These are phyloP conservation scores for Gouania willdenowi DNA, from an alignment of 2,797 vertebrate genomes.

Conservation along the genomic window DNA sequence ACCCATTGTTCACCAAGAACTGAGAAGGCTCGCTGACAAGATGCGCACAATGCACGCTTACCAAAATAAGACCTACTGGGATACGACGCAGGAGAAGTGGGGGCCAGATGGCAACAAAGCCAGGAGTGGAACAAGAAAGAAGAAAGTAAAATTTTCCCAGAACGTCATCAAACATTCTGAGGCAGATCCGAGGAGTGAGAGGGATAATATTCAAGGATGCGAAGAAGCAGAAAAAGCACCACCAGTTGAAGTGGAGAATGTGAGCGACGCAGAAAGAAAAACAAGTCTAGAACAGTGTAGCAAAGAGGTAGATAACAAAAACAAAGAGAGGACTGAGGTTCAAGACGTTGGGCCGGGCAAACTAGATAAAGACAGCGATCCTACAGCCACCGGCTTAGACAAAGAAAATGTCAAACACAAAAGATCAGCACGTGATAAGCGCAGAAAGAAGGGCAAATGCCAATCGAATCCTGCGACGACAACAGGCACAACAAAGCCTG, in stretches of 20 bases:
- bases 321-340: constrained; percentile 15
- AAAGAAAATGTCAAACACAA: constrained; percentile 44
- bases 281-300: constrained; percentile 15
- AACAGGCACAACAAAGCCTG: constrained; percentile 9
- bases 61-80: constrained; percentile 74
- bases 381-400: constrained; percentile 13
- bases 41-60: constrained; percentile 41
- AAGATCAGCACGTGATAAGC: constrained; percentile 37
- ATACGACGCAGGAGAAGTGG: constrained; percentile 62
- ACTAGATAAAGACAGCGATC: constrained; percentile 44
- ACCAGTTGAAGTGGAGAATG: constrained; percentile 17
- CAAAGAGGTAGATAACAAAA: constrained; percentile 43
- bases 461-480: constrained; percentile 27
- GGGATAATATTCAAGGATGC: constrained; percentile 8
- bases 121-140: constrained; percentile 23
- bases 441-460: constrained; percentile 46
- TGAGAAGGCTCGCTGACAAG: constrained; percentile 61
- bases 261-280: constrained; percentile 17
- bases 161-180: constrained; percentile 21
- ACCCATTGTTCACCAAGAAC: constrained; percentile 59
- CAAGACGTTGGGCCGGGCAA: constrained; percentile 17
- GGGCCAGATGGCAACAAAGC: constrained; percentile 38
- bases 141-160: constrained; percentile 21
- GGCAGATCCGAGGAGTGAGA: constrained; percentile 8
- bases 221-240: constrained; percentile 14